Evolutionary conservation across 2,888 invertebrate species (phyloP), one percentile per base, ranked within the genome.

Genomic region (Nomada hirtipes): DNA sequence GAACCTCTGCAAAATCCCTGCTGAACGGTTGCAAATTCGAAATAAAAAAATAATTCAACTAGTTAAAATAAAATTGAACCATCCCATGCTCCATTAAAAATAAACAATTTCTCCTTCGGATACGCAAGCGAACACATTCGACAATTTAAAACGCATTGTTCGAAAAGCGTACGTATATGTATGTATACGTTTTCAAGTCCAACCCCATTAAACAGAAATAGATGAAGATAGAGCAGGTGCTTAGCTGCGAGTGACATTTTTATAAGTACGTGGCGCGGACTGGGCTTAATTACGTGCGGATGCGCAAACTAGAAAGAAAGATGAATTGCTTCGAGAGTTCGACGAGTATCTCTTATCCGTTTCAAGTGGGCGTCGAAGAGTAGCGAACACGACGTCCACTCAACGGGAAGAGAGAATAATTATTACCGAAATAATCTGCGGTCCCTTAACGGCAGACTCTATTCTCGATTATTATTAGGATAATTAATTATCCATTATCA

Each of bases 301-400:
- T 76, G 71, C 68, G 65, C 59, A 72, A 67, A 71, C 76, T 70
- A 59, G 59, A 73, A 74, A 72, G 61, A 71, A 67, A 76, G 67
- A 70, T 75, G 73, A 29, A 29, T 63, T 59, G 60, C 52, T 70
- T 78, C 61, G 63, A 75, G 76, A 74, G 75, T 69, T 61, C 52
- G 20, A 20, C 15, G 57, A 77, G 76, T n/a, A 50, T 59, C 61
- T 73, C 76, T 71, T 64, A 76, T 69, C 36, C 52, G 72, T 69
- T 84, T 79, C 74, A 57, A 84, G 84, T 82, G 84, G 84, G 60
- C 53, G 9, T 59, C 59, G 47, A 78, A 80, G 83, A 67, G 77
- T 73, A 50, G 23, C 42, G 80, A 80, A 64, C 77, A 63, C 72
- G 61, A 60, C 71, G 64, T 59, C 69, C 82, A 76, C 82, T 82